Percentiles rank a stretch among this genome's conserved stretches.
Evolutionary conservation across 2,113 vertebrate species (phyloP).

Genomic region (Elaphurus davidianus): DNA sequence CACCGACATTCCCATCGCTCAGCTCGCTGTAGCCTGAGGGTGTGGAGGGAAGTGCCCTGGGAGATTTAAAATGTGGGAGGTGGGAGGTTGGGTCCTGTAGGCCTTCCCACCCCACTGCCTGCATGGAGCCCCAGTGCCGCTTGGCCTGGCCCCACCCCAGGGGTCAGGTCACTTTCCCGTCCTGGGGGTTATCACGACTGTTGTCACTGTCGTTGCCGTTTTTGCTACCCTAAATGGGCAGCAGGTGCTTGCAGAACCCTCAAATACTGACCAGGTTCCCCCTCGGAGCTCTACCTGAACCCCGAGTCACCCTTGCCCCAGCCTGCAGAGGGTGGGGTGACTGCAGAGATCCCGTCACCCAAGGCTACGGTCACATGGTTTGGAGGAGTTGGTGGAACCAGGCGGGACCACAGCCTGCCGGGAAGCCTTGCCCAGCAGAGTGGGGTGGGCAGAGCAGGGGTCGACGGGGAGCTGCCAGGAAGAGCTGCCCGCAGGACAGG

Average conservation of each 20-base stretch:
- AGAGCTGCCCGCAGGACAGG: not conserved
- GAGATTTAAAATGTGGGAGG: no score
- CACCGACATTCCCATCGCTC: accelerated
- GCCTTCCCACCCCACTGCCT: not conserved
- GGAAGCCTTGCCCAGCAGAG: not conserved
- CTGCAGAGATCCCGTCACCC: not conserved
- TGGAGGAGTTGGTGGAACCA: not conserved
- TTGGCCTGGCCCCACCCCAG: accelerated
- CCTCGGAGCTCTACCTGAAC: not conserved
- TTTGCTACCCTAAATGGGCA: not conserved
- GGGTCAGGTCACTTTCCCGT: not conserved
- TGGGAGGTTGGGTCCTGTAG: not conserved
- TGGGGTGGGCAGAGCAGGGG: not conserved
- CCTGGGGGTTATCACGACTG: no score
- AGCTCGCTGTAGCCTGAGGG: not conserved
- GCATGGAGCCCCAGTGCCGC: accelerated
- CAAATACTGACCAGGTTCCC: not conserved
- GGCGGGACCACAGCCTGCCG: not conserved
- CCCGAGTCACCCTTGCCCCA: accelerated
- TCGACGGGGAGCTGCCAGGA: not conserved
- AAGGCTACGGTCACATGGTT: not conserved
- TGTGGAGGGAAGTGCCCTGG: not conserved
- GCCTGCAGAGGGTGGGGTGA: not conserved
- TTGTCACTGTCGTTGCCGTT: accelerated
- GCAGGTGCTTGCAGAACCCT: not conserved